Evolutionary conservation across 2,113 vertebrate genomes (phyloP).

Genomic region (Spea bombifrons): DNA sequence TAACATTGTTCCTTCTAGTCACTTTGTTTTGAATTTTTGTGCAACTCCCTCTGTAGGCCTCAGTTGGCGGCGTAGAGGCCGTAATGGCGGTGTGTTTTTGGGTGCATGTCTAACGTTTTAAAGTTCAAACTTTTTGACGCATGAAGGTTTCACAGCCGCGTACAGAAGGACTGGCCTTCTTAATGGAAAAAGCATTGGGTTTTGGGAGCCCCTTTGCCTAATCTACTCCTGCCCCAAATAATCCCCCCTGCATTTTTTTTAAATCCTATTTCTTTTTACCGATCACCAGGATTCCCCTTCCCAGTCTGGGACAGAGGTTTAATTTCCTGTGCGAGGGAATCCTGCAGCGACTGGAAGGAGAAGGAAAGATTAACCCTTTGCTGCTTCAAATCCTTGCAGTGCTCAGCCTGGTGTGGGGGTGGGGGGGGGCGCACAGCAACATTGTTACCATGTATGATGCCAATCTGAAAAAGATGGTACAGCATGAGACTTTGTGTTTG

Average conservation of each 20-base stretch:
- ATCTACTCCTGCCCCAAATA: constrained; percentile 35
- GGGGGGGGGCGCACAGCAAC: too few species aligned
- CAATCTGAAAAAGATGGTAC: too few species aligned
- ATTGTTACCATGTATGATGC: too few species aligned
- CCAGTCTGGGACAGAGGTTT: constrained; percentile 39
- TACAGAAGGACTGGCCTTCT: neutral
- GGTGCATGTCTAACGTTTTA: too few species aligned
- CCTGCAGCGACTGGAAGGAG: constrained; percentile 40
- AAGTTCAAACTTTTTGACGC: neutral
- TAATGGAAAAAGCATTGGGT: constrained; percentile 28
- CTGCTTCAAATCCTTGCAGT: neutral
- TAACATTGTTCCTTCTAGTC: too few species aligned
- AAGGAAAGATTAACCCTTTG: constrained; percentile 25
- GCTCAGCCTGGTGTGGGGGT: neutral
- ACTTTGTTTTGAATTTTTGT: too few species aligned
- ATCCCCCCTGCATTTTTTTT: constrained; percentile 23
- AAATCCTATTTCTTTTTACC: constrained; percentile 23
- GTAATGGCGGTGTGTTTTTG: too few species aligned
- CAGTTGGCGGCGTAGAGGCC: too few species aligned
- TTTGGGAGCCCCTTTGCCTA: constrained; percentile 22
- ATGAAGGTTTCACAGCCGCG: neutral
- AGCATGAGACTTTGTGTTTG: too few species aligned
- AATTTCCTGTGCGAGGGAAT: constrained; percentile 45
- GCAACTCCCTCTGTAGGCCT: too few species aligned
- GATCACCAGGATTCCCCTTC: constrained; percentile 37